A percentile compares a stretch with the other conserved stretches of the same genome.
These are phyloP conservation scores for Molossus alvarezi DNA, from an alignment of 2,797 vertebrate genomes.

Conservation along the genomic window DNA sequence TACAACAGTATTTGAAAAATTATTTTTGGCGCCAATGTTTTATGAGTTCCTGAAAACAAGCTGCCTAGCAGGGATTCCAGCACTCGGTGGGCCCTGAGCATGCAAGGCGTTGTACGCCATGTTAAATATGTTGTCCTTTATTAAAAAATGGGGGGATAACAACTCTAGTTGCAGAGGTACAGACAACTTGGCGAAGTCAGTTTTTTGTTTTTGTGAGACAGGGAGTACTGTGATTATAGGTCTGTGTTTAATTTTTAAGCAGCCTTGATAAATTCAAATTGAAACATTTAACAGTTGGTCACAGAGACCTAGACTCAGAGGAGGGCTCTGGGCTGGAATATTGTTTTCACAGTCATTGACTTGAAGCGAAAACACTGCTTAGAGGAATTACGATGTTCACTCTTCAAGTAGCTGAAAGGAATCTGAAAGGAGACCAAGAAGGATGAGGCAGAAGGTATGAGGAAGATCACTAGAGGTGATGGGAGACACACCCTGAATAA, in stretches of 20 bases:
- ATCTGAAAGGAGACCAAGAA: not conserved
- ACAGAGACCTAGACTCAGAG: not conserved
- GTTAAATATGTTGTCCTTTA: not conserved
- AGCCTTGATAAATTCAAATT: not conserved
- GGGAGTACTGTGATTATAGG: not conserved
- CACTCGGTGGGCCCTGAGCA: not conserved
- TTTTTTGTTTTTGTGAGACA: not conserved
- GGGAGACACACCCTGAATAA: not conserved
- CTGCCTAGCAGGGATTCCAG: not conserved
- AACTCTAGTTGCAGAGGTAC: not conserved
- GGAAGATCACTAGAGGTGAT: not conserved
- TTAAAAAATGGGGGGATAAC: not conserved
- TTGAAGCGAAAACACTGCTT: not conserved
- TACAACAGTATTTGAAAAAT: not conserved
- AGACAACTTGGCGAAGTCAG: not conserved
- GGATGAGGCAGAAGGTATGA: not conserved
- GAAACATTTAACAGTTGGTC: not conserved
- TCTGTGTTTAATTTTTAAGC: not conserved
- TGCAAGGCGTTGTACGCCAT: not conserved
- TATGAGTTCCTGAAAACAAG: not conserved
- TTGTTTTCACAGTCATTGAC: not conserved
- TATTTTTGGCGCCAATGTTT: not conserved
- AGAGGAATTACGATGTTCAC: not conserved
- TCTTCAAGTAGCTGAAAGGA: not conserved
- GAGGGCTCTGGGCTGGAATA: not conserved